phyloP scores from a whole-genome alignment of 1,140 invertebrate species.

The Conus betulinus region DNA sequence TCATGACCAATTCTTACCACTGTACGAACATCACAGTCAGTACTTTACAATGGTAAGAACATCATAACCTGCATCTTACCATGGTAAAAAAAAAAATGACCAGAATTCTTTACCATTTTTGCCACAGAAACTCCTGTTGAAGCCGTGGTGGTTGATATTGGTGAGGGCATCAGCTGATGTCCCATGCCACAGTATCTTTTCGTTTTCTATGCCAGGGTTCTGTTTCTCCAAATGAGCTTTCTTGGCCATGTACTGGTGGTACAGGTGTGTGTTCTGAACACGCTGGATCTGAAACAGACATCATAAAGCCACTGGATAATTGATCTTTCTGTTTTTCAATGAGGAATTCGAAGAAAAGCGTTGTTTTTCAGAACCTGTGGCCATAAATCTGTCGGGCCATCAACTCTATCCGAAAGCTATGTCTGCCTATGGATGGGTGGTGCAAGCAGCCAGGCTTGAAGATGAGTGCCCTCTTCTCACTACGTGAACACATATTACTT shows the following conservation, averaged over 20 bases:
- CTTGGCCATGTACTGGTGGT: constrained; percentile 51
- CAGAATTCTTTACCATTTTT: constrained; percentile 58
- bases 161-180: constrained; percentile 51
- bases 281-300: constrained; percentile 57
- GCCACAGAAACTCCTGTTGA: constrained; percentile 65
- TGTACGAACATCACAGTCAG: too few relatives aligned
- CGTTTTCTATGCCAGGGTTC: constrained; percentile 43
- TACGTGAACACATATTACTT: too few relatives aligned
- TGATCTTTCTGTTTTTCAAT: not conserved
- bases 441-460: too few relatives aligned
- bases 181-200: constrained; percentile 63
- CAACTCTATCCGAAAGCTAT: not conserved
- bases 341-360: not conserved
- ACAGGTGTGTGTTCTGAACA: constrained; percentile 59
- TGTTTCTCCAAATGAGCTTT: constrained; percentile 47
- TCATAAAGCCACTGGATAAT: not conserved
- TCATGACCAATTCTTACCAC: too few relatives aligned
- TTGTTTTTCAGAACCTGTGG: not conserved
- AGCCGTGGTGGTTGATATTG: constrained; percentile 62
- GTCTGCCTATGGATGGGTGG: too few relatives aligned
- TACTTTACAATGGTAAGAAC: too few relatives aligned
- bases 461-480: too few relatives aligned
- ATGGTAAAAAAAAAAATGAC: too few relatives aligned
- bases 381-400: not conserved
- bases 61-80: too few relatives aligned